Evolutionary conservation across 2,888 invertebrate genomes (phyloP).

Genomic region (Strigamia maritima): DNA sequence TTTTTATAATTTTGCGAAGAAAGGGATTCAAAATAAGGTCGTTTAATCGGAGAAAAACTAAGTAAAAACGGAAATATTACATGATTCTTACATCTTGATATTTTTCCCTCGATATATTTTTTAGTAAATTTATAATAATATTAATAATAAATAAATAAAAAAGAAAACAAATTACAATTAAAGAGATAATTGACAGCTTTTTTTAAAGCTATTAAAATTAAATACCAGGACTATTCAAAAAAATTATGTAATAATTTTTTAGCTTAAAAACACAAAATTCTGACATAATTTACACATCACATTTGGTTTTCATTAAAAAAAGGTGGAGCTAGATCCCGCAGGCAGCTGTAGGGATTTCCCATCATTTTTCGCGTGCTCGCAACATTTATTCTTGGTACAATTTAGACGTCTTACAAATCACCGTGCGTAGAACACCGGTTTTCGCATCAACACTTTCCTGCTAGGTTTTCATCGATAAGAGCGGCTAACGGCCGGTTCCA

Average conservation of each 20-base stretch:
- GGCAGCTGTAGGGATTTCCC: slow-evolving; percentile 23
- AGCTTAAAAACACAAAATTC: neutral
- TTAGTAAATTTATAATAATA: too few species aligned
- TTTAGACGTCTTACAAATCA: neutral
- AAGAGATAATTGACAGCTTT: neutral
- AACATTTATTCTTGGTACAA: neutral
- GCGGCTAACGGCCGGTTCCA: neutral
- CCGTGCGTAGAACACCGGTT: neutral
- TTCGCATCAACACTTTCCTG: slow-evolving; percentile 25
- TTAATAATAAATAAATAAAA: neutral
- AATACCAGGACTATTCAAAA: neutral
- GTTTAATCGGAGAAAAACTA: neutral
- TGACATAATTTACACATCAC: neutral
- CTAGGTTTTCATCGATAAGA: slow-evolving; percentile 2
- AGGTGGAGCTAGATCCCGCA: neutral
- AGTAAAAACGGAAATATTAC: neutral
- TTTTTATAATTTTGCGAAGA: neutral
- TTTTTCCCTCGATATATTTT: too few species aligned
- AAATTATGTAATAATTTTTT: neutral
- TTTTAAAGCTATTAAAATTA: too few species aligned
- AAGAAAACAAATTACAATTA: neutral
- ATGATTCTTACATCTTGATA: too few species aligned
- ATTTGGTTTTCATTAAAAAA: slow-evolving; percentile 21
- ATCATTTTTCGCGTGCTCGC: neutral
- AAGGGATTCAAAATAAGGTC: slow-evolving; percentile 15